These are phyloP conservation scores for Tachysurus vachellii DNA, from an alignment of 2,113 vertebrate genomes.

Conservation along the genomic window DNA sequence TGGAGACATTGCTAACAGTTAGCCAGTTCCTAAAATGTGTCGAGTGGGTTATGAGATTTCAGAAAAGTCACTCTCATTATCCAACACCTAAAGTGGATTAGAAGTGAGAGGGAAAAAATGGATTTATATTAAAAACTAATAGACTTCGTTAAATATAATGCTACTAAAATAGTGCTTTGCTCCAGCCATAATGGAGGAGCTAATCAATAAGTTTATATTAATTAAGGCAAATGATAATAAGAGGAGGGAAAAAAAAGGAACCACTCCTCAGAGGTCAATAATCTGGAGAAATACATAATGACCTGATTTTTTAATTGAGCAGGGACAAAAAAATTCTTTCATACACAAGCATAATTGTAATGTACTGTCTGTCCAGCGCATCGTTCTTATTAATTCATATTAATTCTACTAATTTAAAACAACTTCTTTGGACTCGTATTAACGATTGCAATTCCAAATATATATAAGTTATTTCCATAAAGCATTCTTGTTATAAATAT, in stretches of 20 bases:
- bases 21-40: not conserved
- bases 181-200: slow-evolving; percentile 65
- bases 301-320: slow-evolving; percentile 84
- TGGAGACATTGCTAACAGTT: slow-evolving; percentile 5
- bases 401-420: slow-evolving; percentile 81
- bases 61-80: slow-evolving; percentile 13
- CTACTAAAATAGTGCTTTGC: slow-evolving; percentile 59
- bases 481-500: slow-evolving; percentile 76
- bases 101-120: not conserved
- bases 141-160: slow-evolving; percentile 10
- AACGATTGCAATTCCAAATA: slow-evolving; percentile 80
- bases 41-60: slow-evolving; percentile 13
- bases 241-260: slow-evolving; percentile 78
- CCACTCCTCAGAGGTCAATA: slow-evolving; percentile 83
- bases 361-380: slow-evolving; percentile 71
- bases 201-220: slow-evolving; percentile 83
- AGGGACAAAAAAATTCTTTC: slow-evolving; percentile 72
- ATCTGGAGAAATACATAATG: slow-evolving; percentile 80
- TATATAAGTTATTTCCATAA: slow-evolving; percentile 82
- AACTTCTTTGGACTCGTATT: slow-evolving; percentile 74
- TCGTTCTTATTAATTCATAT: slow-evolving; percentile 78
- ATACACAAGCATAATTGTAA: slow-evolving; percentile 73
- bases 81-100: not conserved
- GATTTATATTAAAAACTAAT: slow-evolving; percentile 12
- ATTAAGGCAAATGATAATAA: slow-evolving; percentile 85